Conservation (phyloP, 2,888 invertebrate species). For the Scaeva pyrastri region DNA sequence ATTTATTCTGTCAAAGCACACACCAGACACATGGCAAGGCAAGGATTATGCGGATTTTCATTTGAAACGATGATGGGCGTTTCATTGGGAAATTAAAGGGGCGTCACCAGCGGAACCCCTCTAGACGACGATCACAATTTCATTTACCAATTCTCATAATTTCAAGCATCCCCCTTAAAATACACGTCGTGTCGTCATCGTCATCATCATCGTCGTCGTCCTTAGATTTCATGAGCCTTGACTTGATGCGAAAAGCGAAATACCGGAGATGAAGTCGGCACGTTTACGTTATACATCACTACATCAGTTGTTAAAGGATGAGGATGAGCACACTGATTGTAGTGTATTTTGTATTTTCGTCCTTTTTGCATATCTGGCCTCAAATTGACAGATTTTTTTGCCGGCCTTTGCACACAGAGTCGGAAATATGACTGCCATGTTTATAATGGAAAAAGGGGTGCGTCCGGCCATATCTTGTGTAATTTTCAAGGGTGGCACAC, state of each 20-base stretch:
- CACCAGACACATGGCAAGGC: too few relatives aligned
- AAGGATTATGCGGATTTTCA: slow-evolving; percentile 53
- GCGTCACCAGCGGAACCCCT: slow-evolving; percentile 73
- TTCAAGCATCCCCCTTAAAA: slow-evolving; percentile 11
- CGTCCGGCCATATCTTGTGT: slow-evolving; percentile 65
- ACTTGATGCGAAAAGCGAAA: too few relatives aligned
- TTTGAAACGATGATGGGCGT: slow-evolving; percentile 69
- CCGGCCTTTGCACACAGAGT: slow-evolving; percentile 51
- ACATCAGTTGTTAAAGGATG: neutral
- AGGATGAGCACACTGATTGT: neutral
- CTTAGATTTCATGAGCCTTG: neutral
- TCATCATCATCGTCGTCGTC: too few relatives aligned
- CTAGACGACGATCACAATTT: slow-evolving; percentile 75
- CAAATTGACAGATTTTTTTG: slow-evolving; percentile 46
- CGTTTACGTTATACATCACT: neutral
- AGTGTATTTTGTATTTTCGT: neutral
- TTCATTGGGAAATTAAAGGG: slow-evolving; percentile 67
- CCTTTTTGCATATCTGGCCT: slow-evolving; percentile 29
- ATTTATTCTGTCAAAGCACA: neutral
- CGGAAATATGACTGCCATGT: slow-evolving; percentile 73
- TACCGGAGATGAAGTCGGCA: slow-evolving; percentile 70
- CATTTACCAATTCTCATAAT: slow-evolving; percentile 58
- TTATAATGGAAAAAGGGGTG: slow-evolving; percentile 58
- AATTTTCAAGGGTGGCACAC: slow-evolving; percentile 48
- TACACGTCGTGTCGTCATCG: neutral